Evolutionary conservation across 2,797 vertebrate genomes (phyloP).

Genomic region (Periophthalmus magnuspinnatus): DNA sequence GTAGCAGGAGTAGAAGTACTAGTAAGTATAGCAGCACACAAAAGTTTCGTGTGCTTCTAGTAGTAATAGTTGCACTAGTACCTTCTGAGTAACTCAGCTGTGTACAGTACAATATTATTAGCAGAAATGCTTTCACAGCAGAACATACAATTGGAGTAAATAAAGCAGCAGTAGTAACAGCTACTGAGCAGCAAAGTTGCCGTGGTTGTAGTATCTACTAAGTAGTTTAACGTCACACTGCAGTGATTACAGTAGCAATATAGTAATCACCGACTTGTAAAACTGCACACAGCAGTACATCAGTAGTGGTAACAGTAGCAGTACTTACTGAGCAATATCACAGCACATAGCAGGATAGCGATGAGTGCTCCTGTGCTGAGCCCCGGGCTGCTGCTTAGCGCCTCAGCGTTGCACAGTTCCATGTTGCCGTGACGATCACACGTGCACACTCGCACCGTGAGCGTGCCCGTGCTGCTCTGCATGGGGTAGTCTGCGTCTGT

Average conservation of each 20-base stretch:
- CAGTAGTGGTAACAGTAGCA: too few species aligned
- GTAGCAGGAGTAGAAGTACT: too few species aligned
- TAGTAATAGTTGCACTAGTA: too few species aligned
- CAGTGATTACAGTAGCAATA: neutral
- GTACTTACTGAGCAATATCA: too few species aligned
- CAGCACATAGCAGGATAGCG: conserved; percentile 84
- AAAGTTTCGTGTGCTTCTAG: neutral
- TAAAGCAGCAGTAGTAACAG: conserved; percentile 34
- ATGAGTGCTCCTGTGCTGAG: conserved; percentile 92
- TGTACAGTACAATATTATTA: neutral
- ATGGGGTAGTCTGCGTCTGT: conserved; percentile 87
- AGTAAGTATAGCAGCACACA: too few species aligned
- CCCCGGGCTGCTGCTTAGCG: conserved; percentile 86
- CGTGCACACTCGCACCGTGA: conserved; percentile 91
- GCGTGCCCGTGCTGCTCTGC: conserved; percentile 92
- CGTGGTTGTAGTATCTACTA: neutral
- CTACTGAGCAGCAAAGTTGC: conserved; percentile 82
- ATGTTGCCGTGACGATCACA: conserved; percentile 90
- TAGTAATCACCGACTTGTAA: too few species aligned
- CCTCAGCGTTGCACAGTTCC: conserved; percentile 88
- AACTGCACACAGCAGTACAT: conserved; percentile 77
- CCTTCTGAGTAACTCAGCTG: neutral
- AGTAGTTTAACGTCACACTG: neutral
- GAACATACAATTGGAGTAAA: neutral
- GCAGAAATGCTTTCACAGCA: neutral